These are phyloP conservation scores for Synanthedon formicaeformis DNA, from an alignment of 2,888 invertebrate species.

Conservation along the genomic window DNA sequence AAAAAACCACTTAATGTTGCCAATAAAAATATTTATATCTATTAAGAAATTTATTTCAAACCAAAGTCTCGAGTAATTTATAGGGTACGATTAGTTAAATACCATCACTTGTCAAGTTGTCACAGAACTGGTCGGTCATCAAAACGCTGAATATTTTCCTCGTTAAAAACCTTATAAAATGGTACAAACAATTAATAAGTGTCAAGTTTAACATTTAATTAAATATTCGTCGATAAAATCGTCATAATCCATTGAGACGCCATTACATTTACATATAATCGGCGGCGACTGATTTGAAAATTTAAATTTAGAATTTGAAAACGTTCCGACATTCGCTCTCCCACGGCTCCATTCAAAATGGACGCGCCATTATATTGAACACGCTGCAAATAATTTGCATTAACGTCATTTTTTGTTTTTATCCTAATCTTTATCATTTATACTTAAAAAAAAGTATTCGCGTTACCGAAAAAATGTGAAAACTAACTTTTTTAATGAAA, in stretches of 20 bases:
- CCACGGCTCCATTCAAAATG: not conserved
- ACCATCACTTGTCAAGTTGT: constrained; percentile 46
- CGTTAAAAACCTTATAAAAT: constrained; percentile 45
- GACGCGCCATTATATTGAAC: not conserved
- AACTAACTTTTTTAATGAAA: too few species aligned
- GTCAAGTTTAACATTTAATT: constrained; percentile 58
- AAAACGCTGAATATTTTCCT: constrained; percentile 34
- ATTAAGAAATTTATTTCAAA: constrained; percentile 1
- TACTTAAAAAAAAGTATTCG: too few species aligned
- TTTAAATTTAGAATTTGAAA: constrained; percentile 9
- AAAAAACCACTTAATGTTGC: not conserved
- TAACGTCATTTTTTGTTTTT: too few species aligned
- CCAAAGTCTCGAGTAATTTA: constrained; percentile 28
- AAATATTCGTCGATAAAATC: constrained; percentile 42
- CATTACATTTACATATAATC: constrained; percentile 8
- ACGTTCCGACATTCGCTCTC: not conserved
- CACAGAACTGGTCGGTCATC: constrained; percentile 41
- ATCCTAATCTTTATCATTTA: too few species aligned
- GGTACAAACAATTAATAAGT: constrained; percentile 42
- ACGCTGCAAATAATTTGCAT: too few species aligned
- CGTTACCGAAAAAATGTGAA: too few species aligned
- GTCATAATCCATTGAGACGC: constrained; percentile 15
- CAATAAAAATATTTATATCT: not conserved
- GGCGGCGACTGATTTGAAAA: constrained; percentile 5
- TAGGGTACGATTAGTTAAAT: constrained; percentile 44